Evolutionary conservation across 2,113 vertebrate species (phyloP), one percentile per base, ranked within the genome.

Genomic region (Callaeas wilsoni): DNA sequence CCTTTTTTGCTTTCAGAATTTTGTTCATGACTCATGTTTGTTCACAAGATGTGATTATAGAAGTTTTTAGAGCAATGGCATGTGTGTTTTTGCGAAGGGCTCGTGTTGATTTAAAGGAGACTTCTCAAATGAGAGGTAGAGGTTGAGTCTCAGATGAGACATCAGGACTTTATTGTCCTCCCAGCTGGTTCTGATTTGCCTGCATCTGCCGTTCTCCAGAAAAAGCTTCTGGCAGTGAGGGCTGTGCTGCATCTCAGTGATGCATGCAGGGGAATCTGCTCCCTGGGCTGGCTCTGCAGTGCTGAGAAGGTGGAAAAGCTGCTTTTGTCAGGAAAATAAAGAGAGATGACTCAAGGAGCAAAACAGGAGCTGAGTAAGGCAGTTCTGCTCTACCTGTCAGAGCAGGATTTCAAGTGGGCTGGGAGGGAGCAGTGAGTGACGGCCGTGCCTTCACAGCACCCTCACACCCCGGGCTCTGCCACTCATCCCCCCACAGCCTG

Each of bases 11-110:
- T 94, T 27, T 59, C 59, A 76, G 63, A 41, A 41, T 82, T 76
- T 46, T 73, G 37, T 46, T 60, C 69, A 4, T 90, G 90, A 92
- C 88, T 96, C 88, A 90, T 62, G 39, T 94, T 94, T 79, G 77
- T 64, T 81, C 73, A 42, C 80, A 82, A 91, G 85, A 87, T 71
- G 39, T 1, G 63, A 84, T 86, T 81, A 79, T 13, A 15, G 73
- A 87, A 85, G 53, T 63, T 86, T 85, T 86, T 8, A 59, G 60
- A 90, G 85, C 63, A n/a, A 17, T 35, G 80, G 85, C 57, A 71
- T n/a, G 65, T 62, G 77, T 69, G 77, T 62, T 22, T 20, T 65
- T 74, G 75, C 62, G 76, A 77, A 77, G 53, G 73, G 37, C 73
- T 84, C 16, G 10, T 46, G 76, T 12, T 70, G 76, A 11, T 90